Evolutionary conservation across 2,113 vertebrate species (phyloP), one percentile per base, ranked within the genome.

Genomic region (Antennarius striatus): DNA sequence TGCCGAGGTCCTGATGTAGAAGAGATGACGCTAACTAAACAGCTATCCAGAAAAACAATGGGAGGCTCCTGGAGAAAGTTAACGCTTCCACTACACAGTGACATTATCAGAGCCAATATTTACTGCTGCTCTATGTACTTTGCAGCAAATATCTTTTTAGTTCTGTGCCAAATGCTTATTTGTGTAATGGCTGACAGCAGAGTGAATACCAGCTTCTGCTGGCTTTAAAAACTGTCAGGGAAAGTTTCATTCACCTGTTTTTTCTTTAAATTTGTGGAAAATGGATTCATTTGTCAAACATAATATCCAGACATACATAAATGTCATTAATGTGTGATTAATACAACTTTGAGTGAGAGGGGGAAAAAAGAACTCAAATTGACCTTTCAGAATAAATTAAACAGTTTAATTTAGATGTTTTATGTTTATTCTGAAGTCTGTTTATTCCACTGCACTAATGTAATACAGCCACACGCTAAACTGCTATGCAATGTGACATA

Each of bases 1-100:
- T 53, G 47, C 71, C 16, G 76, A 80, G 60, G 83, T 61, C 65
- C 65, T 58, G 70, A 75, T 68, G 52, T 61, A 60, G 58, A 69
- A 63, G 52, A 77, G 71, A 83, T 66, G 72, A 72, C 36, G 56
- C 63, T 30, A 69, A 79, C 75, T 77, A 79, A 75, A 78, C 32
- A 50, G 48, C 68, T 81, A 39, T 84, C 53, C 8, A 75, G 70
- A 75, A 86, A 77, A 80, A 10, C 50, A 6, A 75, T 16, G 11
- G 60, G 16, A 58, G 30, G 49, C 50, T 46, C 43, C 16, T n/a
- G 32, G 53, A 56, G 47, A 50, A 48, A 58, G 73, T 61, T 68
- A 42, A 28, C 1, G 5, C 40, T 68, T 53, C 49, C 42, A 46
- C 10, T 15, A 17, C 79, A 71, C 73, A 40, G 50, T 54, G 32